Evolutionary conservation across 2,797 vertebrate species (phyloP).

Genomic region (Neosalanx taihuensis): DNA sequence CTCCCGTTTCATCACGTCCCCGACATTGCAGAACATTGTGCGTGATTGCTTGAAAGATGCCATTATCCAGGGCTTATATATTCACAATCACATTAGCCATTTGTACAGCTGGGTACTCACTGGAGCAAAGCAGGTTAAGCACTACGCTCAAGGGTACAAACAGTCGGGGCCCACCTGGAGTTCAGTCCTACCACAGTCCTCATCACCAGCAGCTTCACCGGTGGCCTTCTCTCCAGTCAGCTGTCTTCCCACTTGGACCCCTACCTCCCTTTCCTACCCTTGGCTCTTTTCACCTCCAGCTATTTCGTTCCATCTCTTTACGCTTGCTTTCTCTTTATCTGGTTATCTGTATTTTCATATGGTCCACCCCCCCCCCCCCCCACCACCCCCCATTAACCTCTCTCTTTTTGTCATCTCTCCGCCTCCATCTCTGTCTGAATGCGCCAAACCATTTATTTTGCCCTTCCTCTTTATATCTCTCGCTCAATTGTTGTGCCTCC

Average conservation of each 20-base stretch:
- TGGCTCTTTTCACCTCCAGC: not conserved
- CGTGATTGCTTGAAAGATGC: constrained; percentile 72
- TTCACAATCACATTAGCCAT: constrained; percentile 73
- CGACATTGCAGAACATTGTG: constrained; percentile 61
- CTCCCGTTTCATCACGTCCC: constrained; percentile 48
- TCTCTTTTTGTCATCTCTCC: constrained; percentile 23
- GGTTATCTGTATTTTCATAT: not conserved
- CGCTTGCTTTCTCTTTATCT: constrained; percentile 7
- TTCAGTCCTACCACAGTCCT: constrained; percentile 43
- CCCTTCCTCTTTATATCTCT: not conserved
- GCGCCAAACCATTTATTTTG: constrained; percentile 13
- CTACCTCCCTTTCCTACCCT: not conserved
- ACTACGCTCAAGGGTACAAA: constrained; percentile 59
- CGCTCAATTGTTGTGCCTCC: constrained; percentile 10
- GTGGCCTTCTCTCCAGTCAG: constrained; percentile 27
- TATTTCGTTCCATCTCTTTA: constrained; percentile 32
- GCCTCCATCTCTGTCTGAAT: not conserved
- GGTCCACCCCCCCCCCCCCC: not conserved
- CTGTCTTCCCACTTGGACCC: not conserved
- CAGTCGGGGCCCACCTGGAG: constrained; percentile 64
- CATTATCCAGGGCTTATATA: constrained; percentile 70
- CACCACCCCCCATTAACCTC: not conserved
- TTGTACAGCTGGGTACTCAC: constrained; percentile 68
- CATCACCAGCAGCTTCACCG: constrained; percentile 36
- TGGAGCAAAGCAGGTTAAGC: constrained; percentile 70